Evolutionary conservation across 2,888 invertebrate species (phyloP).

Genomic region (Willowsia nigromaculata): DNA sequence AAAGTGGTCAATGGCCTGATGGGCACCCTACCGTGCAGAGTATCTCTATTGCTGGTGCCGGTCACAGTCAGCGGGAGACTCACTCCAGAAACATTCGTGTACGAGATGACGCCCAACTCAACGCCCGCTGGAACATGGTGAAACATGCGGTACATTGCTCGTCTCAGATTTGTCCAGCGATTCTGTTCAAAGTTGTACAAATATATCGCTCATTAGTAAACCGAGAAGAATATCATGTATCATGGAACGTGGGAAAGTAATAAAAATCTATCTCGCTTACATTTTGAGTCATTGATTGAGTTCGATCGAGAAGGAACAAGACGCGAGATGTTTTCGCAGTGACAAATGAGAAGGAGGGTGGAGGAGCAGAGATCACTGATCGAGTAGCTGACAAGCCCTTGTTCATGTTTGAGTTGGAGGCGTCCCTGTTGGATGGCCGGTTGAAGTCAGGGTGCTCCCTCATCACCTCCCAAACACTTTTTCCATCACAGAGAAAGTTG

Average conservation of each 20-base stretch:
- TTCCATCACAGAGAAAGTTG: constrained; percentile 84
- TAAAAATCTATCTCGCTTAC: constrained; percentile 61
- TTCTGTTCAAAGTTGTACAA: constrained; percentile 69
- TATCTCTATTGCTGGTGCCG: constrained; percentile 79
- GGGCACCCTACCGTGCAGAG: constrained; percentile 79
- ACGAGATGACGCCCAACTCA: constrained; percentile 79
- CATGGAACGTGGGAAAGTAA: constrained; percentile 8
- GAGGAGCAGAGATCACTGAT: constrained; percentile 72
- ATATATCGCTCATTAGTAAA: constrained; percentile 14
- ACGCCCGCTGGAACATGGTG: constrained; percentile 78
- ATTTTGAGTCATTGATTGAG: constrained; percentile 77
- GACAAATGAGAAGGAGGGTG: constrained; percentile 75
- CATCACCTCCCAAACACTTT: constrained; percentile 84
- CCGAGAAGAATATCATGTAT: background rate
- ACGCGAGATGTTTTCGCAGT: constrained; percentile 77
- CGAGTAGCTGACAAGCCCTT: constrained; percentile 33
- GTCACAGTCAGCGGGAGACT: constrained; percentile 78
- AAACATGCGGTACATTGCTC: constrained; percentile 78
- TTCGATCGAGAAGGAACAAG: constrained; percentile 77
- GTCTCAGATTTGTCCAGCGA: constrained; percentile 78
- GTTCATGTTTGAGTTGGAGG: background rate
- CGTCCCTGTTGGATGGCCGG: constrained; percentile 71
- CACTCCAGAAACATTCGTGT: constrained; percentile 76
- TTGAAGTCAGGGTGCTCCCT: constrained; percentile 83
- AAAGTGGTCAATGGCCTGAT: constrained; percentile 76